Evolutionary conservation across 2,113 vertebrate species (phyloP).

Genomic region (Sylvia atricapilla): DNA sequence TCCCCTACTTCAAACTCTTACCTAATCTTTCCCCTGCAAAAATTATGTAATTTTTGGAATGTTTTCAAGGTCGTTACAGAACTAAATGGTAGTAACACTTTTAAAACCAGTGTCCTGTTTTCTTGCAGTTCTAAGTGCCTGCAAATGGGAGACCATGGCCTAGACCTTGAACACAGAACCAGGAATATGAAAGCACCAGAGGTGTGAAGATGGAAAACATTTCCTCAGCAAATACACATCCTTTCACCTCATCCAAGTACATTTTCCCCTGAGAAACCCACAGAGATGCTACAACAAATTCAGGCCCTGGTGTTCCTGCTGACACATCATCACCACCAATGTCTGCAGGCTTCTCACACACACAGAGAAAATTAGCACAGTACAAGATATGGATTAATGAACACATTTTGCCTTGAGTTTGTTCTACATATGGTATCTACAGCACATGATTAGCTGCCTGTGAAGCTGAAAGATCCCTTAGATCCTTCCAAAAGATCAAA

Average conservation of each 20-base stretch:
- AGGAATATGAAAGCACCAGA: not conserved
- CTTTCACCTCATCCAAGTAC: not conserved
- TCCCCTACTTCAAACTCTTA: not conserved
- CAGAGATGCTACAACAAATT: not conserved
- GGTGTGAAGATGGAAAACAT: not conserved
- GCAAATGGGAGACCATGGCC: not conserved
- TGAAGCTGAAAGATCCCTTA: not conserved
- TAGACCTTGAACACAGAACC: not conserved
- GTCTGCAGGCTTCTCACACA: not conserved
- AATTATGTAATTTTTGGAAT: not conserved
- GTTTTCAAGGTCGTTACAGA: not conserved
- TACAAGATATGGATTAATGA: not conserved
- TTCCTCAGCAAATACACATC: not conserved
- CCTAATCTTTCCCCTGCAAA: not conserved
- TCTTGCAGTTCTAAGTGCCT: not conserved
- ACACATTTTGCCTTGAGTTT: not conserved
- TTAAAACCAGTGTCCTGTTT: not conserved
- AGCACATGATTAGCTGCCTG: not conserved
- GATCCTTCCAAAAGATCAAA: slow-evolving; percentile 30
- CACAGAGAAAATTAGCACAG: not conserved
- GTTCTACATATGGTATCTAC: not conserved
- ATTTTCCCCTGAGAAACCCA: not conserved
- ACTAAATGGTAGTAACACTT: not conserved
- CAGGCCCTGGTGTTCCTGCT: not conserved
- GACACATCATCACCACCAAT: not conserved